Percentiles rank a stretch among this genome's conserved stretches.
phyloP scores from a whole-genome alignment of 2,888 invertebrate species.

The Tanaodytes sp. region DNA sequence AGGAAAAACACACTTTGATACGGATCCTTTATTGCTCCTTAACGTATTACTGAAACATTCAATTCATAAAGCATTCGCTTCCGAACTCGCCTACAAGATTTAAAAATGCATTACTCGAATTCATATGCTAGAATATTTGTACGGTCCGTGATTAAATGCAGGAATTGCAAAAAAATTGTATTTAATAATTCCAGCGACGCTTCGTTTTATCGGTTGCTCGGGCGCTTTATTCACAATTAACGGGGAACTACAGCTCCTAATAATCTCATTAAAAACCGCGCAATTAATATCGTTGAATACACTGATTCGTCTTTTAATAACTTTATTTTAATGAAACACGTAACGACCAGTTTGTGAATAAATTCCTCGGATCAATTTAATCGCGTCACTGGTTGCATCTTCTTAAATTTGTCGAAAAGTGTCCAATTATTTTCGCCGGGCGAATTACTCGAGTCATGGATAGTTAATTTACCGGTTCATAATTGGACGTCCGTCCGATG shows the following conservation, averaged over 20 bases:
- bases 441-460: not conserved
- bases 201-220: too few species aligned
- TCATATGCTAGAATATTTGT: not conserved
- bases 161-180: too few species aligned
- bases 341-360: not conserved
- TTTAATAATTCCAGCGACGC: too few species aligned
- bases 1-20: not conserved
- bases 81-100: too few species aligned
- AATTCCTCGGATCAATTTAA: not conserved
- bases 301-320: too few species aligned
- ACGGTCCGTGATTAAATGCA: not conserved
- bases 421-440: not conserved
- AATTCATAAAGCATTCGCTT: not conserved
- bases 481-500: not conserved
- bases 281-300: too few species aligned
- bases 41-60: not conserved
- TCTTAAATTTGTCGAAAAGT: not conserved
- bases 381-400: too few species aligned
- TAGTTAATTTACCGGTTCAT: not conserved
- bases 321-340: not conserved
- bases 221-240: too few species aligned
- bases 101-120: not conserved
- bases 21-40: not conserved
- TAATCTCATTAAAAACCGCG: too few species aligned
- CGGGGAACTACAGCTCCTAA: too few species aligned